phyloP scores from a whole-genome alignment of 2,888 invertebrate genomes.

The Microctonus brassicae region DNA sequence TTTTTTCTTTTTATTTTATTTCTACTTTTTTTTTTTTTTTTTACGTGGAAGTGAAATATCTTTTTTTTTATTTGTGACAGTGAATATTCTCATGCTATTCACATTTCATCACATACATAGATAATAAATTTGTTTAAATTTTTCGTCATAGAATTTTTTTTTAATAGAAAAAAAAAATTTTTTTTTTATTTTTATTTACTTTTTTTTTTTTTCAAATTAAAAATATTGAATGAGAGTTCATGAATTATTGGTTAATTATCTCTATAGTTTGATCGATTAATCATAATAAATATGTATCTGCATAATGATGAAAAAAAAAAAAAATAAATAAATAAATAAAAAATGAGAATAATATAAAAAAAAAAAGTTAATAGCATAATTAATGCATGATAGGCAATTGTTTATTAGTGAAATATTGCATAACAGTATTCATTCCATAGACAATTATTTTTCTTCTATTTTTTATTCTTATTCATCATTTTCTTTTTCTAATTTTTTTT shows the following conservation, averaged over 20 bases:
- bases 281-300: background rate
- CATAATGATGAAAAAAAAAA: background rate
- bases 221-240: background rate
- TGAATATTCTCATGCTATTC: too few relatives aligned
- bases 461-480: background rate
- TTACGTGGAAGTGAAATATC: too few relatives aligned
- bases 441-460: background rate
- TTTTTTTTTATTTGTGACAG: too few relatives aligned
- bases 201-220: too few relatives aligned
- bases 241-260: background rate
- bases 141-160: too few relatives aligned
- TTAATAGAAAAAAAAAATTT: too few relatives aligned
- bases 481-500: background rate
- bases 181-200: too few relatives aligned
- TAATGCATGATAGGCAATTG: background rate
- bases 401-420: background rate
- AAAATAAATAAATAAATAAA: background rate
- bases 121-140: too few relatives aligned
- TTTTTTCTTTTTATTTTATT: background rate
- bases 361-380: constrained; percentile 2
- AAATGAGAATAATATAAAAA: background rate
- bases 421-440: background rate
- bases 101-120: too few relatives aligned
- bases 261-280: too few relatives aligned
- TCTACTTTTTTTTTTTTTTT: background rate